phyloP scores from a whole-genome alignment of 2,113 vertebrate species.

The Oncorhynchus nerka region DNA sequence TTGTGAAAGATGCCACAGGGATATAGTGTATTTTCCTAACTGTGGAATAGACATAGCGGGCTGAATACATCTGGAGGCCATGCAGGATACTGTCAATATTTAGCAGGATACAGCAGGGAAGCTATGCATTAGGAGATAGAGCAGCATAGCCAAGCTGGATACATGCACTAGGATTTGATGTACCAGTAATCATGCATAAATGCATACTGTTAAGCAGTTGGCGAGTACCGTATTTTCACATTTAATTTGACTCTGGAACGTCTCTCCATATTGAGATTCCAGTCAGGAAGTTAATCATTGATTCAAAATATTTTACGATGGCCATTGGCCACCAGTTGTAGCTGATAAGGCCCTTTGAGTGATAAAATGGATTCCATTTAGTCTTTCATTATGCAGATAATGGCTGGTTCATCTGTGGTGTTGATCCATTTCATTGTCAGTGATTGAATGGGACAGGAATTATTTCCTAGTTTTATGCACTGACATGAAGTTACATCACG shows the following conservation, averaged over 20 bases:
- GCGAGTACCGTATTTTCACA: neutral
- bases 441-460: constrained; percentile 3
- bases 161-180: neutral
- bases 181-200: neutral
- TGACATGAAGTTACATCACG: neutral
- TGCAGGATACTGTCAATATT: neutral
- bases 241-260: neutral
- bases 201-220: neutral
- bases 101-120: neutral
- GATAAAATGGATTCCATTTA: neutral
- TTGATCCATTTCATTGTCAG: neutral
- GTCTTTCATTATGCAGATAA: neutral
- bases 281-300: neutral
- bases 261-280: neutral
- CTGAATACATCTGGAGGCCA: neutral
- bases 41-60: neutral
- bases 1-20: neutral
- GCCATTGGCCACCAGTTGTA: neutral
- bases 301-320: neutral
- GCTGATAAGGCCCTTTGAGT: neutral
- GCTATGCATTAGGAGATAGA: neutral
- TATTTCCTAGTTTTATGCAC: neutral
- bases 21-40: neutral
- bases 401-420: neutral
- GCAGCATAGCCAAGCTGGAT: neutral